Evolutionary conservation across 1,140 invertebrate species (phyloP).

Genomic region (Cydia splendana): DNA sequence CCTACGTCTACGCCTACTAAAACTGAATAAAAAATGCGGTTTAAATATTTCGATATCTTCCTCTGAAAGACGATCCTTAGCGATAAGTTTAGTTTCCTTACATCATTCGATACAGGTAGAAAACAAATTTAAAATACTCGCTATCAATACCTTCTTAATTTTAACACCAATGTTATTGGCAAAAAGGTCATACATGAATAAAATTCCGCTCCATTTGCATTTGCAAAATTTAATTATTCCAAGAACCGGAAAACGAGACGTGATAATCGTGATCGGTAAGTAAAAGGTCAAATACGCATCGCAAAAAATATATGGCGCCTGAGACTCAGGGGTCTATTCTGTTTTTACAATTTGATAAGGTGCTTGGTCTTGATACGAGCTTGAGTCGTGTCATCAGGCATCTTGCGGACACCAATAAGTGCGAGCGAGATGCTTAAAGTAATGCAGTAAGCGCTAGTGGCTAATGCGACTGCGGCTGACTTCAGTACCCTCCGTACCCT

Average conservation of each 20-base stretch:
- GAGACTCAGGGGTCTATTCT: neutral
- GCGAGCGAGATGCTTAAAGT: too few species aligned
- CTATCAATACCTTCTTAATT: neutral
- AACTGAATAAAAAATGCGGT: too few species aligned
- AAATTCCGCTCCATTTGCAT: neutral
- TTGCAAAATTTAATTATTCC: neutral
- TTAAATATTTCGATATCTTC: too few species aligned
- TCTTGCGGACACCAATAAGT: too few species aligned
- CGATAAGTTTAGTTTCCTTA: neutral
- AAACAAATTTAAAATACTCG: neutral
- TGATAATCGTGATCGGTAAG: neutral
- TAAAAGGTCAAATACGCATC: conserved; percentile 24
- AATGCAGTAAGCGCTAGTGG: too few species aligned
- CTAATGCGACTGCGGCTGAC: too few species aligned
- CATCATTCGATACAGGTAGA: neutral
- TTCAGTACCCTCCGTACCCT: too few species aligned
- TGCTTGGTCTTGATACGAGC: neutral
- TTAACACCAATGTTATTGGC: neutral
- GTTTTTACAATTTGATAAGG: neutral
- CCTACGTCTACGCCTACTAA: too few species aligned
- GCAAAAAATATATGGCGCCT: conserved; percentile 20
- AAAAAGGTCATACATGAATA: neutral
- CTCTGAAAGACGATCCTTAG: too few species aligned
- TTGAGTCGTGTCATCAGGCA: too few species aligned
- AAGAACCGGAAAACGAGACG: conserved; percentile 13